A percentile compares a stretch with the other conserved stretches of the same genome.
Conservation (phyloP, 2,113 vertebrate species). For the Corapipo altera region DNA sequence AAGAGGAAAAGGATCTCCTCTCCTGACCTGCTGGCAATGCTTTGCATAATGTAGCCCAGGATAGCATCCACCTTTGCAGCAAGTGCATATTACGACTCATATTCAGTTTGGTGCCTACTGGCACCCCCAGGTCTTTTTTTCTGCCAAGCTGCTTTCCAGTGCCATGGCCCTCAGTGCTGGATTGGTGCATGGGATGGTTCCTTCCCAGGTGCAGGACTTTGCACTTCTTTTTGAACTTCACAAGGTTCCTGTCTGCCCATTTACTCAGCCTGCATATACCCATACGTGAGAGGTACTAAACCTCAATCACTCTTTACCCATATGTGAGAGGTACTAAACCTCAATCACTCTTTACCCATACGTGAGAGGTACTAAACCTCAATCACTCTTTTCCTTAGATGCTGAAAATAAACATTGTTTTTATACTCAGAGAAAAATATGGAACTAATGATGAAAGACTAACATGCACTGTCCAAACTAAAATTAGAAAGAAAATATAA, state of each 20-base stretch:
- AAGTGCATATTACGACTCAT: fast-evolving
- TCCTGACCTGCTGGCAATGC: background rate
- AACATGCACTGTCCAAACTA: background rate
- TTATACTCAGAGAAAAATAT: background rate
- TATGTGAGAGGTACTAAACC: background rate
- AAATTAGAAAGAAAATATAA: background rate
- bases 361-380: background rate
- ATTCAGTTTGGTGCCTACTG: too few relatives aligned
- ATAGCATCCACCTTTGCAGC: background rate
- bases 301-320: background rate
- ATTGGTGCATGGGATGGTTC: fast-evolving
- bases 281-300: fast-evolving
- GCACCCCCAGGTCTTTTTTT: fast-evolving
- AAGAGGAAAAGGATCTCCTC: background rate
- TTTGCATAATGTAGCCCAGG: background rate
- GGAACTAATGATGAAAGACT: background rate
- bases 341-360: fast-evolving
- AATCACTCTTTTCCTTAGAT: background rate
- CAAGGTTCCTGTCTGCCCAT: background rate
- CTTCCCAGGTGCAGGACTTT: background rate
- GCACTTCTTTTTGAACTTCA: background rate
- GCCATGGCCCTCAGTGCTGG: fast-evolving
- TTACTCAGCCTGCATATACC: background rate
- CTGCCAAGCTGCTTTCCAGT: background rate
- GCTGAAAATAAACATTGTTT: background rate